Percentiles rank a stretch among this genome's conserved stretches.
Evolutionary conservation across 2,113 vertebrate genomes (phyloP).

Genomic region (Poeciliopsis turrubarensis): DNA sequence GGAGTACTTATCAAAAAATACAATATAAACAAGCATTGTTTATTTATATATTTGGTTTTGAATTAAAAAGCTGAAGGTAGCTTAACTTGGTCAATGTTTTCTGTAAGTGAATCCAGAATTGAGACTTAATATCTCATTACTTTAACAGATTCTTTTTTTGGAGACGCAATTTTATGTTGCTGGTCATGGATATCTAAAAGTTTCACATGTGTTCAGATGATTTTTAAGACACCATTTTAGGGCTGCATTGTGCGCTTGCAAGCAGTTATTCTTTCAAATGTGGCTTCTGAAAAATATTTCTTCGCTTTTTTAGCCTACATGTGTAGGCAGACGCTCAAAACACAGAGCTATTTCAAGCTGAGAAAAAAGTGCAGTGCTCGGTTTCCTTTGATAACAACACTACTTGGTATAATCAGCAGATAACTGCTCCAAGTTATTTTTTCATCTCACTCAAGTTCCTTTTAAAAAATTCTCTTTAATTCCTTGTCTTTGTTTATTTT

Average conservation of each 20-base stretch:
- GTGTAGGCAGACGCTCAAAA: conserved; percentile 16
- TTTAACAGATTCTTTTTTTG: background rate
- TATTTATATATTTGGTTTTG: too few species aligned
- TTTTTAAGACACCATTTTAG: background rate
- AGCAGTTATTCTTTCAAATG: background rate
- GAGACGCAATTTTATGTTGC: background rate
- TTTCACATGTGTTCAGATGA: background rate
- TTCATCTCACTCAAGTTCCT: conserved; percentile 32
- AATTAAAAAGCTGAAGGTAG: too few species aligned
- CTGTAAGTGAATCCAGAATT: background rate
- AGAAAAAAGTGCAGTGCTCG: conserved; percentile 17
- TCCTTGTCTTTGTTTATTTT: conserved; percentile 19
- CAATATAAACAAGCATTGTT: too few species aligned
- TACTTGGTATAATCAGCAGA: conserved; percentile 62
- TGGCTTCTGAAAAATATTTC: conserved; percentile 17
- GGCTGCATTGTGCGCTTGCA: too few species aligned
- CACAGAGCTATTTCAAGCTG: conserved; percentile 32
- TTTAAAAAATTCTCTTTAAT: conserved; percentile 28
- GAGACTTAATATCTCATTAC: background rate
- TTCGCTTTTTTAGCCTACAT: conserved; percentile 11
- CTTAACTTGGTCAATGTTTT: background rate
- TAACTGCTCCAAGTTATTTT: conserved; percentile 59
- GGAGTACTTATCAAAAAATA: too few species aligned
- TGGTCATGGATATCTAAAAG: background rate
- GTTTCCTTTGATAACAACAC: conserved; percentile 60